Evolutionary conservation across 2,113 vertebrate species (phyloP).

Genomic region (Sander lucioperca): DNA sequence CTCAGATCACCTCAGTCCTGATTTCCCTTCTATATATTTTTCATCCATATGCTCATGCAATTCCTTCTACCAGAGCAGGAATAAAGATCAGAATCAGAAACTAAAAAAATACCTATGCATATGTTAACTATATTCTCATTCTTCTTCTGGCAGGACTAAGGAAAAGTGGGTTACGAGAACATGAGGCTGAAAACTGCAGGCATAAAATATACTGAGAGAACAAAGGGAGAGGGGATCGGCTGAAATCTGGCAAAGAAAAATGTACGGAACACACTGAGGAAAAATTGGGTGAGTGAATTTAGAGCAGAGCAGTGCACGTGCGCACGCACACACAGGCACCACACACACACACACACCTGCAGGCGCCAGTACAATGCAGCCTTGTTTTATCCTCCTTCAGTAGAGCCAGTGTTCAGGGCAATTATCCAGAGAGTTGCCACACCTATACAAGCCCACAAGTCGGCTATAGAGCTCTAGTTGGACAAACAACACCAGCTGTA

Average conservation of each 20-base stretch:
- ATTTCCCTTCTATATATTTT: conserved; percentile 5
- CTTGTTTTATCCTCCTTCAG: conserved; percentile 62
- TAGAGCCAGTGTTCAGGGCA: conserved; percentile 68
- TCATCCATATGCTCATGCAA: neutral
- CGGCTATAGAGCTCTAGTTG: conserved; percentile 48
- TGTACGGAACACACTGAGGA: conserved; percentile 37
- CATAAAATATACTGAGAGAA: conserved; percentile 42
- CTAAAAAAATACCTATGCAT: neutral
- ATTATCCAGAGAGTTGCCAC: conserved; percentile 71
- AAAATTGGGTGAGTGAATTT: conserved; percentile 52
- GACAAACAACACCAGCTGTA: conserved; percentile 53
- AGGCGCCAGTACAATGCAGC: conserved; percentile 53
- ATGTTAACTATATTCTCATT: neutral
- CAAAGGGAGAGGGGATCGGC: conserved; percentile 28
- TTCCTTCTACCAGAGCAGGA: neutral
- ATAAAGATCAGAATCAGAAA: conserved; percentile 7
- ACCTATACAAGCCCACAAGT: conserved; percentile 59
- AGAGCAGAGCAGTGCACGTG: conserved; percentile 10
- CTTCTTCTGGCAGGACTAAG: neutral
- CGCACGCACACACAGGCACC: neutral
- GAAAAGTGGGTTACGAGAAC: conserved; percentile 20
- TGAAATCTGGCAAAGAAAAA: conserved; percentile 47
- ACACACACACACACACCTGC: conserved; percentile 39
- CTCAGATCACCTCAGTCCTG: neutral
- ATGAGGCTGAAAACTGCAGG: conserved; percentile 41